Evolutionary conservation across 1,140 invertebrate genomes (phyloP).

Genomic region (Drosophila neocordata): DNA sequence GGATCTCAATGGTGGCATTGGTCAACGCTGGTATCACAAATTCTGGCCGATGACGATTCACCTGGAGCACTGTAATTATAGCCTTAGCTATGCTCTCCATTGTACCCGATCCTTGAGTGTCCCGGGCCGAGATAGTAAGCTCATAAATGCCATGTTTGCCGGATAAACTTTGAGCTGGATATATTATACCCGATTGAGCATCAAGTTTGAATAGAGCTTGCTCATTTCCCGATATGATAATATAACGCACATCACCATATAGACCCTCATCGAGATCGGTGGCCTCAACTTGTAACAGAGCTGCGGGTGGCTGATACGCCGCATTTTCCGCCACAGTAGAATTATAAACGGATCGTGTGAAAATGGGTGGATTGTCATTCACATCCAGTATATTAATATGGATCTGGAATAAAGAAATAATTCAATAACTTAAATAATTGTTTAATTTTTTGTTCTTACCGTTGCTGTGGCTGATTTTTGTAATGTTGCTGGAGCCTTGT

Average conservation of each 20-base stretch:
- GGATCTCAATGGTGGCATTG: conserved; percentile 90
- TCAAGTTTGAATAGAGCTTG: conserved; percentile 88
- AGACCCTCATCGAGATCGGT: conserved; percentile 90
- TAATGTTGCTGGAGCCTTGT: conserved; percentile 88
- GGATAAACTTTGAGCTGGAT: conserved; percentile 87
- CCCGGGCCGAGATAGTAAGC: conserved; percentile 89
- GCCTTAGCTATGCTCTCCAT: conserved; percentile 88
- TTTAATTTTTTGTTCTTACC: conserved; percentile 80
- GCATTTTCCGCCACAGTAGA: conserved; percentile 93
- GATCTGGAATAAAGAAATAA: conserved; percentile 83
- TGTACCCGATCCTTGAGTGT: conserved; percentile 87
- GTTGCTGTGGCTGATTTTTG: conserved; percentile 89
- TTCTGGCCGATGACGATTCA: conserved; percentile 93
- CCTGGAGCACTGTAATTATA: conserved; percentile 90
- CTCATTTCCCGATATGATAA: conserved; percentile 89
- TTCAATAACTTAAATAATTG: too few relatives aligned
- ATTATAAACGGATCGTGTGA: conserved; percentile 89
- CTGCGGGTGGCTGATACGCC: conserved; percentile 88
- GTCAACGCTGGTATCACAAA: conserved; percentile 91
- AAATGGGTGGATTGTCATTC: conserved; percentile 93
- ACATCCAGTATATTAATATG: conserved; percentile 91
- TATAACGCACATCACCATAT: conserved; percentile 90
- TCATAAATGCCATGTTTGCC: conserved; percentile 86
- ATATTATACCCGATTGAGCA: conserved; percentile 89
- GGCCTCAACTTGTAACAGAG: conserved; percentile 89